A percentile compares a stretch with the other conserved stretches of the same genome.
Evolutionary conservation across 2,113 vertebrate genomes (phyloP).

Genomic region (Pedionomus torquatus): DNA sequence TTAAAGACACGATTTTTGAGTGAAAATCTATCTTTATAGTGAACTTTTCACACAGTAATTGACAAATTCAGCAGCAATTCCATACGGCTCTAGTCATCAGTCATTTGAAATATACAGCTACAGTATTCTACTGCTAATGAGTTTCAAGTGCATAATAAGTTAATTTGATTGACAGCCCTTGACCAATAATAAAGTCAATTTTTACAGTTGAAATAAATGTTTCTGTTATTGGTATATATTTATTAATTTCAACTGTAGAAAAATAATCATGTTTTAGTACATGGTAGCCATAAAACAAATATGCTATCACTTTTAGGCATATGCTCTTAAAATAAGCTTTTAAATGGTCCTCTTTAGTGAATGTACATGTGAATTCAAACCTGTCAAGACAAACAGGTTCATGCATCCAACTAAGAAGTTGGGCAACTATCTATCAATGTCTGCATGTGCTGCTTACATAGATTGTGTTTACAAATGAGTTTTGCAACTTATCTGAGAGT

Average conservation of each 20-base stretch:
- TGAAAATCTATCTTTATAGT: neutral
- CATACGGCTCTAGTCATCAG: slow-evolving; percentile 17
- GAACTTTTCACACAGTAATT: slow-evolving; percentile 14
- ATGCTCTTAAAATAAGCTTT: neutral
- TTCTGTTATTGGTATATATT: neutral
- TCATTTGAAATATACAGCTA: slow-evolving; percentile 22
- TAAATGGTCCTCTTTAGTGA: neutral
- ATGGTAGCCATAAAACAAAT: neutral
- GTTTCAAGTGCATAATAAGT: slow-evolving; percentile 38
- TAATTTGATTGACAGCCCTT: slow-evolving; percentile 30
- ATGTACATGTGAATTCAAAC: neutral
- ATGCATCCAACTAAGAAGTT: neutral
- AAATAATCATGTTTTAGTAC: neutral
- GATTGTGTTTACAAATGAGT: neutral
- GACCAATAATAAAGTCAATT: neutral
- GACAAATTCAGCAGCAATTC: slow-evolving; percentile 45
- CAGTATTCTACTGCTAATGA: slow-evolving; percentile 22
- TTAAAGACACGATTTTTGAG: neutral
- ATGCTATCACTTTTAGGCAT: neutral
- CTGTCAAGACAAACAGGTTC: neutral
- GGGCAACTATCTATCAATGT: neutral
- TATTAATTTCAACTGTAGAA: neutral
- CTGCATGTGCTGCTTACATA: neutral
- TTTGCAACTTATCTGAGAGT: neutral
- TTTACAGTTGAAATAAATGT: slow-evolving; percentile 16